Evolutionary conservation across 2,888 invertebrate species (phyloP), one percentile per base, ranked within the genome.

Genomic region (Sussaba pulchella): DNA sequence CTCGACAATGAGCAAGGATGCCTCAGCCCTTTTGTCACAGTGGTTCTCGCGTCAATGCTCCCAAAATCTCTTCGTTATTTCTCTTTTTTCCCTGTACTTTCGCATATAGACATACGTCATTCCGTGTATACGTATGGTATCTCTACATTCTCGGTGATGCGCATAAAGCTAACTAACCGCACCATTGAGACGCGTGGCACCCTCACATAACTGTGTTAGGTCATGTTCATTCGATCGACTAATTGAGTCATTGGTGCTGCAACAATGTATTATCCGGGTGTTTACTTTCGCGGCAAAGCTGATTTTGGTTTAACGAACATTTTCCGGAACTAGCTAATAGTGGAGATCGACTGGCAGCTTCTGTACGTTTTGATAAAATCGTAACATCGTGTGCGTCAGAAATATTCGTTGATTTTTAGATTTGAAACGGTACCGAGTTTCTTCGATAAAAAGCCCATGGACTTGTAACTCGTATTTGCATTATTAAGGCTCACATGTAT

Each of bases 1-100:
- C 31, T 6, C 81, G 85, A 90, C 90, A 89, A 89, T 89, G 84
- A 87, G 73, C 87, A 82, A 87, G 88, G 90, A 91, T 90, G 92
- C 91, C 91, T 91, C 92, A 91, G 90, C 91, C 89, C 90, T 89
- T 90, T 92, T 92, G 91, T 92, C 86, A 89, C 85, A 88, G 91
- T 79, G 91, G 91, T 90, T 92, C 92, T 89, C 92, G 92, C 92
- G 92, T 92, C 92, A 92, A 90, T 91, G 92, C 91, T 82, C 90
- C 88, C 88, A 82, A 85, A 89, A 87, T 88, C 88, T 88, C 86
- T 81, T 83, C 78, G 70, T 70, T 59, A 64, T 67, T 70, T 73
- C 82, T 77, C 71, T 78, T 63, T 77, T 72, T 52, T 50, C 83
- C n/a, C n/a, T 78, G 50, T 61, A 76, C 72, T 61, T 57, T 80